Evolutionary conservation across 2,797 vertebrate species (phyloP).

Genomic region (Potorous gilbertii): DNA sequence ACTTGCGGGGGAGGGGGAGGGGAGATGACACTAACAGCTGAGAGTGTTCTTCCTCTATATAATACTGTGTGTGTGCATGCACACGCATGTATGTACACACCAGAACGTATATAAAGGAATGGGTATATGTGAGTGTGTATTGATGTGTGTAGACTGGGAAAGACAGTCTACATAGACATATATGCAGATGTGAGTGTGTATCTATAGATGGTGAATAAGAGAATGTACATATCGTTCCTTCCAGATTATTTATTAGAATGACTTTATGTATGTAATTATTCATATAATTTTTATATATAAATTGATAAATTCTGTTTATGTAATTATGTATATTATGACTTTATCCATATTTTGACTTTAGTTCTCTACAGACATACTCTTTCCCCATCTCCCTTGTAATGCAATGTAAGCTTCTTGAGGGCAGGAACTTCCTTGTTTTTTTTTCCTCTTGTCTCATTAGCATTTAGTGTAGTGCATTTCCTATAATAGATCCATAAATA

Average conservation of each 20-base stretch:
- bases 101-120: neutral
- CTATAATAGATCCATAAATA: neutral
- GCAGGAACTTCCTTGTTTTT: neutral
- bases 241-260: neutral
- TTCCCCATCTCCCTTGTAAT: neutral
- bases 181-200: too few relatives aligned
- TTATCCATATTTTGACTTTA: neutral
- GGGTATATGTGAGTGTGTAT: too few relatives aligned
- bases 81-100: too few relatives aligned
- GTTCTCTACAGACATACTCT: too few relatives aligned
- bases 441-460: neutral
- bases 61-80: neutral
- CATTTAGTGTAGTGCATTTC: rapidly evolving
- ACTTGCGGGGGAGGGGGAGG: neutral
- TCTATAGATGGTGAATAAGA: too few relatives aligned
- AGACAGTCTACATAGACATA: too few relatives aligned
- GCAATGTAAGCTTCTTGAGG: neutral
- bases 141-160: too few relatives aligned
- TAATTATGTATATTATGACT: too few relatives aligned
- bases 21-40: too few relatives aligned
- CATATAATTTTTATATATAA: too few relatives aligned
- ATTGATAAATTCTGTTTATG: too few relatives aligned
- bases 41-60: too few relatives aligned
- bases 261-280: neutral
- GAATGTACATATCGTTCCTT: neutral